Percentiles rank a stretch among this genome's conserved stretches.
Conservation (phyloP, 2,113 vertebrate genomes). For the Mesoclemmys tuberculata region DNA sequence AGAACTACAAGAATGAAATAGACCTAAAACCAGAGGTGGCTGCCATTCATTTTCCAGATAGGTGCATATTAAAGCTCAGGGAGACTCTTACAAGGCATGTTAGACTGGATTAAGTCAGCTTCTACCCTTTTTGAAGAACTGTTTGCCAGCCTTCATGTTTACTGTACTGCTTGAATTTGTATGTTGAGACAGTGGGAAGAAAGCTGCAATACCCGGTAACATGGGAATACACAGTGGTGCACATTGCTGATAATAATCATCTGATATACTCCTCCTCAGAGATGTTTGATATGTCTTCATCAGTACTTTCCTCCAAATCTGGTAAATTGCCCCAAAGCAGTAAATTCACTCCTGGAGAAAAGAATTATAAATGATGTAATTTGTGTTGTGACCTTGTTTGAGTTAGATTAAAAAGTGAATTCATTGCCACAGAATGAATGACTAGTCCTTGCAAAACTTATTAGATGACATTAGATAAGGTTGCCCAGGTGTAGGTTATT, state of each 20-base stretch:
- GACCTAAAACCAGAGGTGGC: background rate
- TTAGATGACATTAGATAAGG: background rate
- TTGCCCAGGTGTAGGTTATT: background rate
- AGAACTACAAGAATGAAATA: background rate
- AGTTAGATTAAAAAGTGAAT: background rate
- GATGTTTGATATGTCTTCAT: constrained; percentile 82
- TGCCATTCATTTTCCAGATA: background rate
- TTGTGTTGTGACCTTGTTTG: background rate
- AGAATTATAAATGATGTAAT: background rate
- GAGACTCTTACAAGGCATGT: background rate
- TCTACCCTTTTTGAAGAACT: background rate
- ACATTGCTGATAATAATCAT: constrained; percentile 49
- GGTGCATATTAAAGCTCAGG: background rate
- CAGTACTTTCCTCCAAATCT: constrained; percentile 88
- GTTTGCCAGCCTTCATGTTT: background rate
- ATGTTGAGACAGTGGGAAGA: background rate
- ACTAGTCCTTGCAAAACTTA: background rate
- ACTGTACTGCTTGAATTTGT: background rate
- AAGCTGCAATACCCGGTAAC: accelerated
- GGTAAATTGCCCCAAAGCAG: constrained; percentile 96
- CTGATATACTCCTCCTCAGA: constrained; percentile 89
- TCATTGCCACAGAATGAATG: background rate
- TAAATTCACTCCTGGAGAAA: constrained; percentile 87
- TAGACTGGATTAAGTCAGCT: background rate
- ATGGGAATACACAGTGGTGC: background rate